Conservation (phyloP, 2,888 invertebrate genomes). For the Mythimna albipuncta region DNA sequence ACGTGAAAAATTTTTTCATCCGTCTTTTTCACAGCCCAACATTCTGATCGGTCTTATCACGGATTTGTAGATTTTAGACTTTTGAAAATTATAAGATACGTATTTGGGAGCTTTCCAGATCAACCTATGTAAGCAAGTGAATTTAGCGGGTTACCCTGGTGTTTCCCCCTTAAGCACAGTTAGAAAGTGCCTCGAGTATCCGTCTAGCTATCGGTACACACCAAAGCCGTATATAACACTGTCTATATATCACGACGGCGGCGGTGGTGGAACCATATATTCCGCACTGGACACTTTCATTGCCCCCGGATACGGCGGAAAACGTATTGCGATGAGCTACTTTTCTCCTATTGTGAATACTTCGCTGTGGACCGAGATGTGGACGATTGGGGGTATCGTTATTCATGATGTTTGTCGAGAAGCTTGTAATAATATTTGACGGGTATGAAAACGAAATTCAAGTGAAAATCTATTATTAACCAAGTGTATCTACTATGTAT, state of each 20-base stretch:
- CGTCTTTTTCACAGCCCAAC: too few species aligned
- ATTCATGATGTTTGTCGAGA: constrained; percentile 9
- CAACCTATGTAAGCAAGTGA: too few species aligned
- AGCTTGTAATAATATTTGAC: neutral
- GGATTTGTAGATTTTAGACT: too few species aligned
- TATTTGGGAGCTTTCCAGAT: too few species aligned
- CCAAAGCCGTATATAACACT: constrained; percentile 27
- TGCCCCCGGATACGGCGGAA: constrained; percentile 38
- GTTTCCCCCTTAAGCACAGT: neutral
- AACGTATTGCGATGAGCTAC: constrained; percentile 57
- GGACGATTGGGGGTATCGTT: neutral
- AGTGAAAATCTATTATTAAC: too few species aligned
- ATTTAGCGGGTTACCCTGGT: too few species aligned
- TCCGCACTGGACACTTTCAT: constrained; percentile 56
- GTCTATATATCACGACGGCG: constrained; percentile 33
- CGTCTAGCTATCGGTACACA: constrained; percentile 30
- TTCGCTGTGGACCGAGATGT: constrained; percentile 14
- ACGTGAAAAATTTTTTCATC: too few species aligned
- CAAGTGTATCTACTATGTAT: too few species aligned
- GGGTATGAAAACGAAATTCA: neutral
- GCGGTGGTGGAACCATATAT: constrained; percentile 44
- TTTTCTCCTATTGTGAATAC: constrained; percentile 44
- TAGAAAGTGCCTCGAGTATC: neutral
- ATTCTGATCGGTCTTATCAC: too few species aligned
- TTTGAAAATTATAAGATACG: too few species aligned